These are phyloP conservation scores for Streblospio benedicti DNA, from an alignment of 1,140 invertebrate genomes.

Conservation along the genomic window DNA sequence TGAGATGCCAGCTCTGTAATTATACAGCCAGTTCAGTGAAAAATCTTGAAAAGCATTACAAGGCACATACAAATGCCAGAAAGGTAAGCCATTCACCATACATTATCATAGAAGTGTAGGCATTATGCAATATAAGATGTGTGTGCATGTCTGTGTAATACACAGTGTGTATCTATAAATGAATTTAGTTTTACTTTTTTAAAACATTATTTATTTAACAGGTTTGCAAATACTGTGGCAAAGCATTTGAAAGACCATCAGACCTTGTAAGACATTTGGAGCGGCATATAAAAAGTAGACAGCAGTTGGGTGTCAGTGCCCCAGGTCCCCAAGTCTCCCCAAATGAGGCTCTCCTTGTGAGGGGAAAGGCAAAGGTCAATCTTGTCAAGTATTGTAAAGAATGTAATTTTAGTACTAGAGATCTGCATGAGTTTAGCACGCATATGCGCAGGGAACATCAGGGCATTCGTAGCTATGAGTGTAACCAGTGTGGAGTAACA, in stretches of 20 bases:
- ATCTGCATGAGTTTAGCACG: not conserved
- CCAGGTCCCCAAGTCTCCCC: not conserved
- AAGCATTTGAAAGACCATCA: constrained; percentile 10
- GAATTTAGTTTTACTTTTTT: too few relatives aligned
- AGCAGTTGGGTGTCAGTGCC: not conserved
- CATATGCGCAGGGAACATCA: not conserved
- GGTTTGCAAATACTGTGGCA: constrained; percentile 9
- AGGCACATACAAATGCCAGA: not conserved
- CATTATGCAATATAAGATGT: too few relatives aligned
- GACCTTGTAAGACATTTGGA: constrained; percentile 9
- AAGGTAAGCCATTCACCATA: too few relatives aligned
- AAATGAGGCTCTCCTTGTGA: not conserved
- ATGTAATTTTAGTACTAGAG: not conserved
- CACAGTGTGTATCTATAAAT: too few relatives aligned
- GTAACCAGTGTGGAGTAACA: too few relatives aligned
- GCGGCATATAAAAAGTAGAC: constrained; percentile 1
- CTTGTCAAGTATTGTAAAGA: not conserved
- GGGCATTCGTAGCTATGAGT: not conserved
- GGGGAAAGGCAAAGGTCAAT: not conserved
- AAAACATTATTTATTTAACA: too few relatives aligned
- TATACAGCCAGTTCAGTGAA: constrained; percentile 3
- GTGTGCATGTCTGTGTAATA: too few relatives aligned
- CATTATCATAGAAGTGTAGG: too few relatives aligned
- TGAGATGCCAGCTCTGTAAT: constrained; percentile 10
- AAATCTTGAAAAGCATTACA: constrained; percentile 8